Percentiles rank a stretch among this genome's conserved stretches.
phyloP scores from a whole-genome alignment of 2,797 vertebrate genomes.

The Anabas testudineus region DNA sequence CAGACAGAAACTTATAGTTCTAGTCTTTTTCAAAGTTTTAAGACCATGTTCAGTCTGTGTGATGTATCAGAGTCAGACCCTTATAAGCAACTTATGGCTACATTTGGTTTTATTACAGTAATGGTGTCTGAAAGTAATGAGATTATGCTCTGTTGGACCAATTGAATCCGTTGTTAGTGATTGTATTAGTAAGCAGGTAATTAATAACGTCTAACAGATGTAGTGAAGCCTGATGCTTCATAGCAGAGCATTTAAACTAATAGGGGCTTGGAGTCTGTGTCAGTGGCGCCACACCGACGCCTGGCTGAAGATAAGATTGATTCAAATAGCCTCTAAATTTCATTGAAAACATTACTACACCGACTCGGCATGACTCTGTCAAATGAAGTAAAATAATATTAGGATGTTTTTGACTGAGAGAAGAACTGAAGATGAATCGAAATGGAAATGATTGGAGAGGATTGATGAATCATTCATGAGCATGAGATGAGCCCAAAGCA shows the following conservation, averaged over 20 bases:
- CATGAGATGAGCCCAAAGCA: constrained; percentile 44
- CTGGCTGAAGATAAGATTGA: constrained; percentile 61
- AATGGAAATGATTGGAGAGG: constrained; percentile 63
- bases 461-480: constrained; percentile 72
- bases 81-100: constrained; percentile 28
- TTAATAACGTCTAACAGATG: constrained; percentile 57
- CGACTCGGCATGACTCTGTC: constrained; percentile 32
- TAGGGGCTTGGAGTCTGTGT: constrained; percentile 33
- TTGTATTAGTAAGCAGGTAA: constrained; percentile 58
- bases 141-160: constrained; percentile 51
- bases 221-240: constrained; percentile 32
- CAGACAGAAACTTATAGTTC: too few relatives aligned
- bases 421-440: constrained; percentile 56
- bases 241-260: constrained; percentile 37
- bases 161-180: constrained; percentile 51
- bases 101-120: constrained; percentile 49
- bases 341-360: constrained; percentile 43
- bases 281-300: constrained; percentile 50
- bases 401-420: constrained; percentile 50
- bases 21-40: too few relatives aligned
- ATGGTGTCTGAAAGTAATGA: constrained; percentile 59
- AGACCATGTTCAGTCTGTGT: constrained; percentile 8
- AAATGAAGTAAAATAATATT: constrained; percentile 63
- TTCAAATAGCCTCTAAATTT: constrained; percentile 54
- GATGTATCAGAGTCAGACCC: constrained; percentile 19